Evolutionary conservation across 2,888 invertebrate species (phyloP), one percentile per base, ranked within the genome.

Genomic region (Opisthograptis luteolata): DNA sequence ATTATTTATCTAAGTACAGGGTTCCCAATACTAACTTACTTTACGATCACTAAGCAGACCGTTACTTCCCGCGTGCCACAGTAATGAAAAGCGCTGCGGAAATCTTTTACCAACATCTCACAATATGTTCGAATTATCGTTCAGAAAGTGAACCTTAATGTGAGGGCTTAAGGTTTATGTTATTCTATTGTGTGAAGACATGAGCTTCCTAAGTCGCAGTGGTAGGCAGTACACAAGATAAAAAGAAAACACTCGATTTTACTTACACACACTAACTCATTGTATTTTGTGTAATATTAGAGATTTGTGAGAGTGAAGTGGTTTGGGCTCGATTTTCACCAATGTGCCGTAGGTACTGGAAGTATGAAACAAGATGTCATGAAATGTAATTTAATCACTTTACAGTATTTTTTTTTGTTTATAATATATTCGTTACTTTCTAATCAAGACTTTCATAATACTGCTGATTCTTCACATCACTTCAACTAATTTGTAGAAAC

Each of bases 21-120:
- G 30, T 19, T 39, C 30, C 31, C 32, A 24, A 24, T 17, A 25
- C 24, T 42, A 35, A 35, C 28, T 28, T 13, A 44, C 13, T 35
- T 45, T 51, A 51, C 52, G 49, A 53, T 43, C 34, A 44, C 52
- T 52, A 37, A 40, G 51, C 41, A 43, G 44, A 46, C 15, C 47
- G 34, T 40, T 45, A 51, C 48, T 45, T 39, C 34, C 32, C 49
- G 46, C 50, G 51, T 54, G 48, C 54, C 49, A 39, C 37, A 46
- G 41, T 52, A 56, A 60, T 56, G 52, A 60, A 56, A 59, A 44
- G 49, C 37, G 41, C 36, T 48, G 17, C 43, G 32, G 25, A 42
- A 42, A 42, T 42, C 32, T 42, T 25, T 24, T 17, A 10, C 40
- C 47, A 55, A 31, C 49, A 44, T 41, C 28, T 45, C 15, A 40